Base-by-base conservation (phyloP, 2,797 vertebrate genomes). In the Amblyopsis hoosieri region DNA sequence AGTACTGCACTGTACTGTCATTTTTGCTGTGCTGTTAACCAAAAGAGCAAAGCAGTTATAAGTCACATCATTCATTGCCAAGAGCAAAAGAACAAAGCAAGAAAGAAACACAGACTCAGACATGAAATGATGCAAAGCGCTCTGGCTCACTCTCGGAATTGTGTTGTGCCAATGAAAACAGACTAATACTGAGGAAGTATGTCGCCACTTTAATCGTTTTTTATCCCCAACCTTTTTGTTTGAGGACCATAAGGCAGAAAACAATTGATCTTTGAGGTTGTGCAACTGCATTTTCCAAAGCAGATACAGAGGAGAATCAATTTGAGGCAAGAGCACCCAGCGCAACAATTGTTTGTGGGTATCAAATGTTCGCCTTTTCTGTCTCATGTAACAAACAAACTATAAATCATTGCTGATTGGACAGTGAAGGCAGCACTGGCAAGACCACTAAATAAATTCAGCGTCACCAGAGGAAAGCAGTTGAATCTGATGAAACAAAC, bases 361-460 rank as follows among this genome's bases (percentile, higher is more conserved):
- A 86, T 82, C 81, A 81, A 82, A 86, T 72, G 79, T 77, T 78
- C 60, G 58, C 55, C 67, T 78, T 82, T 69, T 81, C 74, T 75
- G 73, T 86, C 71, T 83, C 68, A 72, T 66, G 73, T 72, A 83
- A 81, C 82, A 87, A 90, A 89, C 90, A 89, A 87, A 85, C 84
- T 80, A 86, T 91, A 88, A 90, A 91, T 91, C 88, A 87, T 66
- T 11, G 46, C 69, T 79, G 86, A 81, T 74, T 83, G 80, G 85
- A 83, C 66, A 63, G 62, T 57, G 67, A 54, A 69, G 71, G 71
- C 10, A 11, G 31, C 17, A 4, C 50, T 66, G 57, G 49, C 14
- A 31, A 17, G 23, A 55, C 57, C 45, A 54, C 19, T 49, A 29
- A 4, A 19, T 58, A 56, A 62, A 33, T 52, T n/a, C 57, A 37